phyloP scores from a whole-genome alignment of 1,140 invertebrate species.

The Melanaphis sacchari region DNA sequence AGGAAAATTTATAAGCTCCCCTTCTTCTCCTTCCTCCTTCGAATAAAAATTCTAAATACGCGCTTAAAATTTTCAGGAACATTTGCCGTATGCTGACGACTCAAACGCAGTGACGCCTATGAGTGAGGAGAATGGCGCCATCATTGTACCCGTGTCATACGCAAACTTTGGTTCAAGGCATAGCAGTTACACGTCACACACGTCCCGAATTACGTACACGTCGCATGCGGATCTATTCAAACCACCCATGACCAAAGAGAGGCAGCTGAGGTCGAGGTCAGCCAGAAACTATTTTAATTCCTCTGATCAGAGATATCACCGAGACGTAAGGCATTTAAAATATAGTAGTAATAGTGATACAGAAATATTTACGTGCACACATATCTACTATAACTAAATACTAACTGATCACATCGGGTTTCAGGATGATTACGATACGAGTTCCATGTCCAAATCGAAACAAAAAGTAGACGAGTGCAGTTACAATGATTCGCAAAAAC shows the following conservation, averaged over 20 bases:
- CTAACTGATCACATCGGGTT: background rate
- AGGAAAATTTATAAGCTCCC: background rate
- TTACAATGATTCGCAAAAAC: slow-evolving; percentile 72
- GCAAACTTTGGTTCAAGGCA: slow-evolving; percentile 75
- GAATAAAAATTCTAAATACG: background rate
- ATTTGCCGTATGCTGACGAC: slow-evolving; percentile 96
- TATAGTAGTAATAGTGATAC: background rate
- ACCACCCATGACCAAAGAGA: slow-evolving; percentile 81
- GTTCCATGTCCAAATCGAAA: slow-evolving; percentile 45
- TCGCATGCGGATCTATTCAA: slow-evolving; percentile 88
- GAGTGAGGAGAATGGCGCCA: slow-evolving; percentile 96
- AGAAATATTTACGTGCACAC: background rate
- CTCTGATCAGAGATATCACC: slow-evolving; percentile 37
- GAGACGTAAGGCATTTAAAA: background rate
- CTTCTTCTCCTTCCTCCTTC: too few species aligned
- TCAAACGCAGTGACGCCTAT: slow-evolving; percentile 97
- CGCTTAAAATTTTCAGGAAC: slow-evolving; percentile 73
- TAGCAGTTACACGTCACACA: slow-evolving; percentile 93
- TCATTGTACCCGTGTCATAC: slow-evolving; percentile 89
- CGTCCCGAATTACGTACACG: slow-evolving; percentile 89
- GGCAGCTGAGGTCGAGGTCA: slow-evolving; percentile 77
- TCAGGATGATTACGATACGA: slow-evolving; percentile 44
- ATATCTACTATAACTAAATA: background rate
- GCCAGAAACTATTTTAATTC: slow-evolving; percentile 65
- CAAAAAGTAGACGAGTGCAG: slow-evolving; percentile 43